These are phyloP conservation scores for Clarias platycephalus DNA, from an alignment of 2,797 vertebrate species.

Conservation along the genomic window DNA sequence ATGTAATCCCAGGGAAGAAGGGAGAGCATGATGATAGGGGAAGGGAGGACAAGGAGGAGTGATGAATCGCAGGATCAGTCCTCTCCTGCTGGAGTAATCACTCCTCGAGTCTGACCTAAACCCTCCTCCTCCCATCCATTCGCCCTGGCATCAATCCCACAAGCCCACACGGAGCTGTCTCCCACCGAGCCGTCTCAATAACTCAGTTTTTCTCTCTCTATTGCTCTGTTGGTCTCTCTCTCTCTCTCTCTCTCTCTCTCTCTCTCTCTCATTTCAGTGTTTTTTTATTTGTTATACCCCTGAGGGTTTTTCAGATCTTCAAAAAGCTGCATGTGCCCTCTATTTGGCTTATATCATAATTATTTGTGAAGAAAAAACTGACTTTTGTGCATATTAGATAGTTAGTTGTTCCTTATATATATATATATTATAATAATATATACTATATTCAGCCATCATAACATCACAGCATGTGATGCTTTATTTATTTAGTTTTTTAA, in stretches of 20 bases:
- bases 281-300: conserved; percentile 18
- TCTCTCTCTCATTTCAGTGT: conserved; percentile 3
- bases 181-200: conserved; percentile 42
- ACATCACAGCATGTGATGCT: not conserved
- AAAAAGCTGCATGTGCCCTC: not conserved
- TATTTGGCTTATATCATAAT: not conserved
- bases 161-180: conserved; percentile 35
- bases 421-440: too few species aligned
- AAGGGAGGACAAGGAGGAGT: conserved; percentile 31
- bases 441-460: not conserved
- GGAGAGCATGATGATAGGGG: conserved; percentile 14
- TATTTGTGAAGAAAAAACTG: not conserved
- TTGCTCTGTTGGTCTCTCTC: not conserved
- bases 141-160: conserved; percentile 34
- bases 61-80: conserved; percentile 52
- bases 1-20: conserved; percentile 46
- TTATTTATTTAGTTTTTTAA: not conserved
- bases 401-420: not conserved
- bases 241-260: not conserved
- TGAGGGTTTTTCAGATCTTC: conserved; percentile 19
- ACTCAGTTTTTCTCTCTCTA: conserved; percentile 2
- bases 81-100: conserved; percentile 45
- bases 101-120: conserved; percentile 39
- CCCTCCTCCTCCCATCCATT: conserved; percentile 34
- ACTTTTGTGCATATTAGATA: not conserved